phyloP scores from a whole-genome alignment of 2,797 vertebrate genomes.

The Stomatorhinus walkeri region DNA sequence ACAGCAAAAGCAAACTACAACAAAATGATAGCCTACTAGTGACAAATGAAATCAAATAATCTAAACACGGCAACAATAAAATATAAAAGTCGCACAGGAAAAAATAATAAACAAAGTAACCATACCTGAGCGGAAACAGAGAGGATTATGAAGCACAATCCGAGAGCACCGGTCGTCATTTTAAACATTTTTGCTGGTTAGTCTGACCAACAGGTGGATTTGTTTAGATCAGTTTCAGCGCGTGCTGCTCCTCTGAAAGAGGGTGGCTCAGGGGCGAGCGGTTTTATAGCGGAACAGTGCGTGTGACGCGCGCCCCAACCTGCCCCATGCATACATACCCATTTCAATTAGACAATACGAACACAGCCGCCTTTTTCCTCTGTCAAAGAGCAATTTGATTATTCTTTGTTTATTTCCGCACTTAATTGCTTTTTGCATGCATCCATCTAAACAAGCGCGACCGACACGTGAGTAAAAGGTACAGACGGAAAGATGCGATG shows the following conservation, averaged over 20 bases:
- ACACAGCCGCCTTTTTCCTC: neutral
- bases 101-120: neutral
- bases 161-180: slow-evolving; percentile 11
- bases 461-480: neutral
- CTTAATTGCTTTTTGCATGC: neutral
- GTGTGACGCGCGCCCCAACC: neutral
- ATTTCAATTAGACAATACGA: neutral
- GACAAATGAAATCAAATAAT: neutral
- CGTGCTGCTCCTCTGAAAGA: neutral
- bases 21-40: neutral
- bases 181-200: slow-evolving; percentile 25
- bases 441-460: neutral
- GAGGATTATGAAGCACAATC: slow-evolving; percentile 12
- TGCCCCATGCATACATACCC: neutral
- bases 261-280: neutral
- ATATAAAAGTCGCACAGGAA: neutral
- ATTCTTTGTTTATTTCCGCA: neutral
- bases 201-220: neutral
- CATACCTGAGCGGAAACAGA: slow-evolving; percentile 23
- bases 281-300: slow-evolving; percentile 50
- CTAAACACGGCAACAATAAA: neutral
- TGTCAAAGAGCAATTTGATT: neutral
- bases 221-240: neutral
- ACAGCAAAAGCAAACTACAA: neutral
- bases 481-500: neutral